phyloP scores from a whole-genome alignment of 2,888 invertebrate species.

The Tiliacea aurago region DNA sequence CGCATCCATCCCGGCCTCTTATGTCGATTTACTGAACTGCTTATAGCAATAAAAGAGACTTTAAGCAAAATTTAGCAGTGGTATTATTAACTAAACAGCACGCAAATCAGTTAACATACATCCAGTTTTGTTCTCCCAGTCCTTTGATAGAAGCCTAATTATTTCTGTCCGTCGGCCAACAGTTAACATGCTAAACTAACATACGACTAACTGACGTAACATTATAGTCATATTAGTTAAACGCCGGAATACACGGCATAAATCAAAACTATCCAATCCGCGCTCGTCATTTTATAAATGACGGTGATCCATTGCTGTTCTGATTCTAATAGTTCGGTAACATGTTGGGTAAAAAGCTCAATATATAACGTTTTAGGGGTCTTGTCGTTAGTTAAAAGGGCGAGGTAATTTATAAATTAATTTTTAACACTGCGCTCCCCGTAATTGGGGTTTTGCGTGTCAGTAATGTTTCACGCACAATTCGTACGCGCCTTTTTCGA shows the following conservation, averaged over 20 bases:
- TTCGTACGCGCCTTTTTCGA: constrained; percentile 64
- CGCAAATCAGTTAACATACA: neutral
- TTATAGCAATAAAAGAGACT: neutral
- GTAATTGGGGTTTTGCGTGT: constrained; percentile 85
- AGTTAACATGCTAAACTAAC: constrained; percentile 50
- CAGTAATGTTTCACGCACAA: constrained; percentile 78
- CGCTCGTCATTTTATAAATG: constrained; percentile 64
- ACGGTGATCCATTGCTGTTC: constrained; percentile 66
- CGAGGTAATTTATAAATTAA: constrained; percentile 78
- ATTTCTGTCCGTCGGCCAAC: constrained; percentile 29
- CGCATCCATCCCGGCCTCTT: too few relatives aligned
- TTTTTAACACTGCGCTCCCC: constrained; percentile 82
- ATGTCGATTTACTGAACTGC: neutral
- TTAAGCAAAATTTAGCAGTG: neutral
- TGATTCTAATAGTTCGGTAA: constrained; percentile 62
- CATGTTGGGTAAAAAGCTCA: constrained; percentile 54
- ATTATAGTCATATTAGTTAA: constrained; percentile 57
- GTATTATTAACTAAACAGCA: neutral
- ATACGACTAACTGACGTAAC: constrained; percentile 41
- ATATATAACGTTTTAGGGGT: constrained; percentile 62
- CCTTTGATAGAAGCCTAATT: constrained; percentile 40
- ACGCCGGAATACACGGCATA: constrained; percentile 47
- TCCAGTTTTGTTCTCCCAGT: constrained; percentile 2
- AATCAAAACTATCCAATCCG: constrained; percentile 61
- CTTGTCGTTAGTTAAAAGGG: constrained; percentile 68